Conservation (phyloP, 2,888 invertebrate genomes). For the Mesorhabditis sp. region DNA sequence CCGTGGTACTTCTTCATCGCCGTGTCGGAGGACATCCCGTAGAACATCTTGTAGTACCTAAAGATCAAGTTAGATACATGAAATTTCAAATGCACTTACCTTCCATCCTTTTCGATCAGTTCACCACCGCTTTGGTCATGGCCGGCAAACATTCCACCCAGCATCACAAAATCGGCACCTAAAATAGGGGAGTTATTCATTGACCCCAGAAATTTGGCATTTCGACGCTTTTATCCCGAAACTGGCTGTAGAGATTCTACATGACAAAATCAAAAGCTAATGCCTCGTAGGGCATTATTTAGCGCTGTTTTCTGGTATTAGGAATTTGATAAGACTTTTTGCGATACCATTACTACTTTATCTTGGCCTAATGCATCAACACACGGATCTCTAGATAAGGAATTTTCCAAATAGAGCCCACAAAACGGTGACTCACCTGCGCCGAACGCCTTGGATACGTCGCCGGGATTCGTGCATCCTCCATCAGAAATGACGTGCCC, state of each 20-base stretch:
- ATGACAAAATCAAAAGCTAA: too few relatives aligned
- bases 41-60: slow-evolving; percentile 77
- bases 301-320: too few relatives aligned
- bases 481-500: slow-evolving; percentile 94
- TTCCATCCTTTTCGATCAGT: slow-evolving; percentile 63
- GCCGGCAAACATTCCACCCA: slow-evolving; percentile 78
- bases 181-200: neutral
- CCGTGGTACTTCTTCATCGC: slow-evolving; percentile 84
- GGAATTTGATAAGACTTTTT: too few relatives aligned
- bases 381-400: too few relatives aligned
- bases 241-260: too few relatives aligned
- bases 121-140: slow-evolving; percentile 88
- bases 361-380: too few relatives aligned
- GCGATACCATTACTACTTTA: too few relatives aligned
- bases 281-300: too few relatives aligned
- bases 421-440: slow-evolving; percentile 66
- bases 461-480: slow-evolving; percentile 83
- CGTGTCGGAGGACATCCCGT: slow-evolving; percentile 84
- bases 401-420: too few relatives aligned
- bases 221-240: too few relatives aligned
- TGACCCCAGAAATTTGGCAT: neutral
- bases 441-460: slow-evolving; percentile 86
- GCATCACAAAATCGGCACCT: slow-evolving; percentile 86
- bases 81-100: slow-evolving; percentile 9
- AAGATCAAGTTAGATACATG: neutral